Evolutionary conservation across 2,797 vertebrate genomes (phyloP), one percentile per base, ranked within the genome.

Genomic region (Gallinago nigripennis): DNA sequence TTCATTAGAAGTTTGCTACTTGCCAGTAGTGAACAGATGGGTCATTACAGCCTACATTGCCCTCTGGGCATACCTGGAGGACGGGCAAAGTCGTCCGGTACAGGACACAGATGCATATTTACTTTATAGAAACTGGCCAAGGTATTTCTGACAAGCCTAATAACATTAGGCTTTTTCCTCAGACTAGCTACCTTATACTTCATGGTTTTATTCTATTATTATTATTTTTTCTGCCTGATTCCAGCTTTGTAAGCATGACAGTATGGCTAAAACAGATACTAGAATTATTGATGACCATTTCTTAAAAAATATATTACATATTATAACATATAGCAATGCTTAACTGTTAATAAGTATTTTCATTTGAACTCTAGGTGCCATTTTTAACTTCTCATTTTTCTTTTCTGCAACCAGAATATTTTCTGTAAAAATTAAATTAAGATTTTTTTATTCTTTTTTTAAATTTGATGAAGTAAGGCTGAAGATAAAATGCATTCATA

Each of bases 1-100:
- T 99, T 99, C 99, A 99, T 99, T 99, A 99, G 98, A 99, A 98
- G 98, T 98, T 98, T 98, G 93, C 96, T 97, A 88, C 97, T 98
- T 98, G 97, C 97, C 98, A 98, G 98, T 96, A 98, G 97, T 85
- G 98, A 99, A 98, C 99, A 99, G 99, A 99, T 99, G 99, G 98
- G 98, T 98, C 98, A 98, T 99, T 99, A 99, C 97, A 97, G 97
- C 96, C 94, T 97, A 97, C 96, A 90, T 65, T 97, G 97, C 98
- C 98, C 98, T 98, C 96, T 92, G 98, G 98, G 98, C 96, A 96
- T 98, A 98, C 98, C 98, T 99, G 98, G 98, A 99, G 99, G 99
- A 99, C 98, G 87, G 92, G 68, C 97, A 97, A 98, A 98, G 98
- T 98, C 97, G 43, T 96, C 79, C 3, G 41, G 37, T 76, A 25